A percentile compares a stretch with the other conserved stretches of the same genome.
Evolutionary conservation across 1,140 invertebrate species (phyloP).

Genomic region (Andrena cerasifolii): DNA sequence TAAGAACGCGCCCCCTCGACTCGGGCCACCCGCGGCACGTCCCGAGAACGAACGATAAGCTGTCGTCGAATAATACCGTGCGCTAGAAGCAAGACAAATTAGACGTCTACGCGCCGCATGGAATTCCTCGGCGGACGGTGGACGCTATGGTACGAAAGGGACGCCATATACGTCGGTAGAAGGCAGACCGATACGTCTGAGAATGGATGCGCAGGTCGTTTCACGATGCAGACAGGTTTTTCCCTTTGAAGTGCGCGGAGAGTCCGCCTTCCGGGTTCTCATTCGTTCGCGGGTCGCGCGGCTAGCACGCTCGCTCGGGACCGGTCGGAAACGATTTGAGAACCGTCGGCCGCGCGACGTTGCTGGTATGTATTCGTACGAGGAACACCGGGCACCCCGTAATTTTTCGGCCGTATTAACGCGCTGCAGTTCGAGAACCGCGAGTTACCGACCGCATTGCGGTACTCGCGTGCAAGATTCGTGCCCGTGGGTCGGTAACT

Average conservation of each 20-base stretch:
- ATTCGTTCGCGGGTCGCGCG: constrained; percentile 7
- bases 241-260: constrained; percentile 37
- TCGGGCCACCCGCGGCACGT: not conserved
- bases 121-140: constrained; percentile 25
- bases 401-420: constrained; percentile 55
- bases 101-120: not conserved
- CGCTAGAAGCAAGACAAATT: constrained; percentile 25
- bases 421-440: constrained; percentile 3
- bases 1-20: not conserved
- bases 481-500: constrained; percentile 11
- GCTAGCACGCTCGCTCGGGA: too few species aligned
- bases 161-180: constrained; percentile 40
- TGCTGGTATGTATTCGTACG: constrained; percentile 49
- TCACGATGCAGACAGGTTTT: constrained; percentile 66
- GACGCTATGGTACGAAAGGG: constrained; percentile 9
- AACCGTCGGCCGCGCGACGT: constrained; percentile 31
- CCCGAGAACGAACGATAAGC: constrained; percentile 11
- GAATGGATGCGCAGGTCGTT: constrained; percentile 62
- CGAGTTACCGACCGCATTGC: constrained; percentile 43
- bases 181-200: constrained; percentile 22
- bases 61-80: constrained; percentile 12
- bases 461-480: constrained; percentile 8
- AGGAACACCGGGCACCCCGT: constrained; percentile 35
- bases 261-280: constrained; percentile 63
- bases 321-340: constrained; percentile 13